These are phyloP conservation scores for Drosophila cognata DNA, from an alignment of 2,888 invertebrate genomes.

Conservation along the genomic window DNA sequence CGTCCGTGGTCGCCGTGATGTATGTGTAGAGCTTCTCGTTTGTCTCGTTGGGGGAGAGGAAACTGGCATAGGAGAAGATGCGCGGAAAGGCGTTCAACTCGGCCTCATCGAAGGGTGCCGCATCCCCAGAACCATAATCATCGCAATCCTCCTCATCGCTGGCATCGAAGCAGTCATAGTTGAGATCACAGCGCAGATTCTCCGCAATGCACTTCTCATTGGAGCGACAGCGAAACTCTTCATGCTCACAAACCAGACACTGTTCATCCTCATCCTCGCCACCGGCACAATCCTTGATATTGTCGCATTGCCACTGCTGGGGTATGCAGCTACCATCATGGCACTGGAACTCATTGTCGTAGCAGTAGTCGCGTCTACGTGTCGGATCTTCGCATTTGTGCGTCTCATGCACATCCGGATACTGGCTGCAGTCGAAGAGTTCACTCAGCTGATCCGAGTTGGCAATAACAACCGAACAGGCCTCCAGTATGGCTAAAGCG, in stretches of 20 bases:
- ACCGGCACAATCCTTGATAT: slow-evolving; percentile 85
- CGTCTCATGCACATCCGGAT: slow-evolving; percentile 86
- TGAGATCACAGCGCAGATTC: slow-evolving; percentile 88
- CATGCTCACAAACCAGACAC: slow-evolving; percentile 85
- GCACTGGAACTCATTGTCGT: slow-evolving; percentile 87
- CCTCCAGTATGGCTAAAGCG: slow-evolving; percentile 87
- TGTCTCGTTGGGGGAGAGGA: slow-evolving; percentile 81
- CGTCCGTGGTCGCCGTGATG: slow-evolving; percentile 78
- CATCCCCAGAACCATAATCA: slow-evolving; percentile 86
- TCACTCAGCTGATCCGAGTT: slow-evolving; percentile 86
- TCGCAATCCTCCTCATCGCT: slow-evolving; percentile 88
- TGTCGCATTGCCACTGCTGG: slow-evolving; percentile 87
- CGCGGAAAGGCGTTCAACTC: slow-evolving; percentile 79
- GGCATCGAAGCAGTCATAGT: slow-evolving; percentile 87
- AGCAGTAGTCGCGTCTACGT: slow-evolving; percentile 85
- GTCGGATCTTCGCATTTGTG: slow-evolving; percentile 86
- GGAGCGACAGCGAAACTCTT: slow-evolving; percentile 85
- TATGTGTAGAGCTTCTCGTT: slow-evolving; percentile 77
- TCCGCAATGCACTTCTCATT: slow-evolving; percentile 87
- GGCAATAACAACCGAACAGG: slow-evolving; percentile 87
- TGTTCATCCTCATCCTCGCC: slow-evolving; percentile 85
- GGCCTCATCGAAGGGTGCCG: slow-evolving; percentile 79
- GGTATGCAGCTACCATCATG: slow-evolving; percentile 88
- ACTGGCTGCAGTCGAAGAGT: slow-evolving; percentile 88
- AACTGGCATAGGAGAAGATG: slow-evolving; percentile 83